Evolutionary conservation across 1,140 invertebrate species (phyloP).

Genomic region (Trichomalopsis sarcophagae): DNA sequence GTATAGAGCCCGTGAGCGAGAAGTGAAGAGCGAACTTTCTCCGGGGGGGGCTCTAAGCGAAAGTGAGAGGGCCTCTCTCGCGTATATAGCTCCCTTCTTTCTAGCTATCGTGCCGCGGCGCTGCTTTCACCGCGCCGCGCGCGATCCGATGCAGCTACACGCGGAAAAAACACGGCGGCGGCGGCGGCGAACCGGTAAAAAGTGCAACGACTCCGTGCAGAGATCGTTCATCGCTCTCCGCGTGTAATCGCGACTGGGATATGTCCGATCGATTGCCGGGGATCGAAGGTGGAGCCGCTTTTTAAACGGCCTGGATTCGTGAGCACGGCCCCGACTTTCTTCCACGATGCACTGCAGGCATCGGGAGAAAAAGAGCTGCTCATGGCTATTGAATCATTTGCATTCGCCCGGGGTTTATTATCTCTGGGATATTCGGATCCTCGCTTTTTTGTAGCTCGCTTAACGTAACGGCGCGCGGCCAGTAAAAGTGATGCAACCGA

Average conservation of each 20-base stretch:
- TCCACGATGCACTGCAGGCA: neutral
- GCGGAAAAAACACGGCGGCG: slow-evolving; percentile 15
- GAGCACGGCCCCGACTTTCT: neutral
- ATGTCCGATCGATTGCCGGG: neutral
- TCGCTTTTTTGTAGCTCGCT: neutral
- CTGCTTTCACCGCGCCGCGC: slow-evolving; percentile 64
- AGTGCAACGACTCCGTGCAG: neutral
- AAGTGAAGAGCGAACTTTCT: slow-evolving; percentile 66
- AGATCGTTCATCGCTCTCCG: neutral
- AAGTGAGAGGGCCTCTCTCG: slow-evolving; percentile 68
- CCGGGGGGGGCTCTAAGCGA: slow-evolving; percentile 64
- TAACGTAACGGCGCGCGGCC: neutral
- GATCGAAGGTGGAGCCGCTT: neutral
- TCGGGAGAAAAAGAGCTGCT: neutral
- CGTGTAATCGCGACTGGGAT: neutral
- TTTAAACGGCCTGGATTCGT: neutral
- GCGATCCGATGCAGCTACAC: slow-evolving; percentile 61
- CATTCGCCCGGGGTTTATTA: too few relatives aligned
- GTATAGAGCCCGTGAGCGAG: slow-evolving; percentile 58
- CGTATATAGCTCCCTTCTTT: slow-evolving; percentile 47
- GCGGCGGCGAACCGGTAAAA: slow-evolving; percentile 6
- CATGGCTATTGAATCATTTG: neutral
- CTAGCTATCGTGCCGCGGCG: slow-evolving; percentile 10
- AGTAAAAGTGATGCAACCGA: neutral
- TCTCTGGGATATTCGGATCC: too few relatives aligned